These are phyloP conservation scores for Biston betularia DNA, from an alignment of 2,888 invertebrate species.

Conservation along the genomic window DNA sequence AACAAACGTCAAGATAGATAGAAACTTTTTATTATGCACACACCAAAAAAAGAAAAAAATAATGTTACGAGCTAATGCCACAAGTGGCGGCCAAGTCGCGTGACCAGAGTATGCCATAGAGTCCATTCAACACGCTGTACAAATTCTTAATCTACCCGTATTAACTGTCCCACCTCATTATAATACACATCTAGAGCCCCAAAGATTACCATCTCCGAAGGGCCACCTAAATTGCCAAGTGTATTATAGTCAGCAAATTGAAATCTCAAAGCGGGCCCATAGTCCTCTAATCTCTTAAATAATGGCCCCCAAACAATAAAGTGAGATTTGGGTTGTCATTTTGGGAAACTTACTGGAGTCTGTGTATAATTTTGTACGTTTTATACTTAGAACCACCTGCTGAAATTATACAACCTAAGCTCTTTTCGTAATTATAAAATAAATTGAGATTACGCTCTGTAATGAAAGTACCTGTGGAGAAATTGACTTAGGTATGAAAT, in stretches of 20 bases:
- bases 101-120: no score
- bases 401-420: slow-evolving; percentile 24
- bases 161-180: slow-evolving; percentile 32
- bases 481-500: neutral
- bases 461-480: neutral
- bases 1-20: no score
- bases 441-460: slow-evolving; percentile 17
- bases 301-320: slow-evolving; percentile 75
- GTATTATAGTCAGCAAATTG: slow-evolving; percentile 70
- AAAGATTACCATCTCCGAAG: slow-evolving; percentile 43
- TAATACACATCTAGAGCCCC: slow-evolving; percentile 33
- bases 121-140: neutral
- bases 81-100: no score
- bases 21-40: no score
- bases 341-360: slow-evolving; percentile 57
- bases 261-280: slow-evolving; percentile 62
- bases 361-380: slow-evolving; percentile 41
- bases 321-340: slow-evolving; percentile 72
- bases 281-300: slow-evolving; percentile 70
- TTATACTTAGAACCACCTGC: slow-evolving; percentile 31
- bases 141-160: slow-evolving; percentile 25
- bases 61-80: no score
- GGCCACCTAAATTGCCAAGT: slow-evolving; percentile 49
- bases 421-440: slow-evolving; percentile 28
- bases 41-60: no score